Base-by-base conservation (phyloP, 2,113 vertebrate species). In the Petrocephalus microphthalmus region DNA sequence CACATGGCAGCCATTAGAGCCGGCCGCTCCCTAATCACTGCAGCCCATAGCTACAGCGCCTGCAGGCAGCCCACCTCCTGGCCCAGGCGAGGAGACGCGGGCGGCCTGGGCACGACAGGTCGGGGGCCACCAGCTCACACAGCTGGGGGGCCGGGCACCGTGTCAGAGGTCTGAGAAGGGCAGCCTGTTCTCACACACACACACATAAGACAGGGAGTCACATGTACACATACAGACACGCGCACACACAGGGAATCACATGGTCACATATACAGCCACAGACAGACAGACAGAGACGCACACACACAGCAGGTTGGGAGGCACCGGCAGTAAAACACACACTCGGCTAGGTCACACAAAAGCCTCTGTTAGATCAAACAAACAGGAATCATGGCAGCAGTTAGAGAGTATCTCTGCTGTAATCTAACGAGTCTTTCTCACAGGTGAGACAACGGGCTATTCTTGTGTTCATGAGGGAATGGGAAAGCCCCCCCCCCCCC, bases 1-100 rank as follows among this genome's bases (percentile, higher is more conserved):
- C 95, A 96, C 94, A 95, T 96, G 95, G 95, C 95, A 96, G 94
- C 95, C 93, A 96, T 96, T 96, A 96, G 92, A 91, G 91, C 94
- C 91, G 94, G 94, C 92, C 94, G 92, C 93, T 95, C 89, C 84
- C 93, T 96, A 96, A 96, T 95, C 93, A 94, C 92, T 94, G 92
- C 94, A 92, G 94, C 94, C 92, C 94, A 94, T 93, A 94, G 94
- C 91, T 92, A 22, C 57, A 29, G 92, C 49, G 95, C 94, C 94
- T 94, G 93, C 91, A 94, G 94, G 93, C 92, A 94, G 93, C 94
- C 94, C 94, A 93, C 94, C 94, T 95, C 93, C 92, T 90, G 92
- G 92, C 93, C 84, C 81, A 89, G 78, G 87, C 84, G 88, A 84
- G 67, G 64, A 88, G 90, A 90, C 84, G 56, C 13, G 37, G 54